Evolutionary conservation across 2,113 vertebrate species (phyloP), one percentile per base, ranked within the genome.

Genomic region (Parus major): DNA sequence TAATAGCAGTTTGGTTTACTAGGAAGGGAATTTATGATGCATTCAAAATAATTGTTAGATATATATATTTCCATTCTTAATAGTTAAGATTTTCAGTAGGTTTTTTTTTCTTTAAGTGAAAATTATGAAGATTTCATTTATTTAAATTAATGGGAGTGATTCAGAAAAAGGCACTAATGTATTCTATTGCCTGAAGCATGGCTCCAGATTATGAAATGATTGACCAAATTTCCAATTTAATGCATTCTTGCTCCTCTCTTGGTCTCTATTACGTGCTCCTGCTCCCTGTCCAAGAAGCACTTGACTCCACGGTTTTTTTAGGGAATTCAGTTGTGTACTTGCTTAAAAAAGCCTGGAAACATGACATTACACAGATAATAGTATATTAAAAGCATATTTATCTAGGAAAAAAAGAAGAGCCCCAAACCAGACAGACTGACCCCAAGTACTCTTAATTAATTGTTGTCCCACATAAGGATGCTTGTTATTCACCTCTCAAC

Each of bases 1-100:
- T 72, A 94, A 89, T 39, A 93, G 46, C 88, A 95, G 35, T 89
- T 96, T 86, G 77, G 33, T 91, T 97, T 75, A 91, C 33, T 91
- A 93, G 76, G 93, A 94, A 93, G 24, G 5, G 13, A 86, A 61
- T 75, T 81, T 75, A 33, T 92, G n/a, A 80, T 69, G 56, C 49
- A 82, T 73, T 93, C 10, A 8, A 91, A 92, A 88, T 92, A 59
- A 88, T 91, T 87, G 82, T 55, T 61, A 66, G 33, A 88, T 91
- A 91, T 46, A 56, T 23, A 21, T 81, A 42, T 18, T 87, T 75
- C 71, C 76, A 31, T 68, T 70, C 33, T 70, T 28, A 72, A 33
- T 4, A 60, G 50, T 42, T 31, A 87, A 52, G 9, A 82, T 15
- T 36, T 73, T 93, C 12, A 21, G 21, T 47, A 65, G 3, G 0